These are phyloP conservation scores for Agapostemon virescens DNA, from an alignment of 2,888 invertebrate species.

Conservation along the genomic window DNA sequence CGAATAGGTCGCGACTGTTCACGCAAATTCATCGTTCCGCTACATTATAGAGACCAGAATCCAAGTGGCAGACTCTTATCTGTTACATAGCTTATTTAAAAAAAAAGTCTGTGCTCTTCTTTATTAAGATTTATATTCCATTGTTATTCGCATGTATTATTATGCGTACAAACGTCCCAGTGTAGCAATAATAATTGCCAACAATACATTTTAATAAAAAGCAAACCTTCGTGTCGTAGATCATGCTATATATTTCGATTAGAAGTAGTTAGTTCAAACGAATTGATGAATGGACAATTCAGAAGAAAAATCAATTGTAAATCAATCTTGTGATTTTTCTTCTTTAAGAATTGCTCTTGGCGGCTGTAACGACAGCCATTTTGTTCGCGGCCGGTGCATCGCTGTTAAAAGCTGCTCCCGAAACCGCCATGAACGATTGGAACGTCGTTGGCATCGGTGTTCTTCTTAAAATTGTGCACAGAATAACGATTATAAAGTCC, in stretches of 20 bases:
- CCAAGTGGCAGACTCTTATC: background rate
- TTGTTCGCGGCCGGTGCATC: constrained; percentile 77
- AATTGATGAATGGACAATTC: background rate
- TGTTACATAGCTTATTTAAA: background rate
- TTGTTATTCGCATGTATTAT: background rate
- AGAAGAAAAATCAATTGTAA: background rate
- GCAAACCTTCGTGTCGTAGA: background rate
- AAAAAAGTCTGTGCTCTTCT: background rate
- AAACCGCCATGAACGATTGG: constrained; percentile 80
- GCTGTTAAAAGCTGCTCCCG: constrained; percentile 80
- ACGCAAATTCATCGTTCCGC: background rate
- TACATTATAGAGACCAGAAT: background rate
- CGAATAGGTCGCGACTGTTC: background rate
- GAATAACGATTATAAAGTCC: constrained; percentile 94
- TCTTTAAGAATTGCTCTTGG: constrained; percentile 35
- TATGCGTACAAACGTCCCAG: background rate
- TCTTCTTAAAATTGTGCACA: constrained; percentile 92
- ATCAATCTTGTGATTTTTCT: constrained; percentile 29
- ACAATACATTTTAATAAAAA: constrained; percentile 9
- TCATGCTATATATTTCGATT: constrained; percentile 9
- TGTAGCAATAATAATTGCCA: background rate
- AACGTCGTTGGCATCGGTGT: constrained; percentile 83
- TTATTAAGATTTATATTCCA: background rate
- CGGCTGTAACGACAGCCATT: constrained; percentile 39
- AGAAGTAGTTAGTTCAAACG: background rate